Evolutionary conservation across 2,888 invertebrate species (phyloP).

Genomic region (Notodonta ziczac): DNA sequence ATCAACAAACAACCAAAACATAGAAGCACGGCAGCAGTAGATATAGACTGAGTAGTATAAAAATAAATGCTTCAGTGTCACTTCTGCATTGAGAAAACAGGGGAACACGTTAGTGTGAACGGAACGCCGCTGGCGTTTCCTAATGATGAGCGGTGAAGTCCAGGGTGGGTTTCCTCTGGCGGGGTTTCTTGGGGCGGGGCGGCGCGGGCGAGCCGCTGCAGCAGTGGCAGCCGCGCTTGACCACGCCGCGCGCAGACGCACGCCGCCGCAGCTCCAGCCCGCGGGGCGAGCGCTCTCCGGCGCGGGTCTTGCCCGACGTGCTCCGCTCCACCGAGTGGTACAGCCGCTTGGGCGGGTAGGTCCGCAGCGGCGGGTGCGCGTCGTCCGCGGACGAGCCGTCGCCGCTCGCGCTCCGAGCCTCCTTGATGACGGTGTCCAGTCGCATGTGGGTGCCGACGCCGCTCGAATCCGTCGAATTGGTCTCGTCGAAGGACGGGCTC

Average conservation of each 20-base stretch:
- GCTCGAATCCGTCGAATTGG: constrained; percentile 74
- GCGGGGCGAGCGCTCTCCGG: constrained; percentile 58
- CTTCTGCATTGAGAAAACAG: no score
- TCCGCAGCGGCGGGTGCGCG: constrained; percentile 66
- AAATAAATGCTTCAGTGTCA: no score
- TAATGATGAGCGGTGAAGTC: constrained; percentile 53
- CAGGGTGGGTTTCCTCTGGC: constrained; percentile 60
- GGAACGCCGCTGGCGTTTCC: no score
- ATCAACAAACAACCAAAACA: no score
- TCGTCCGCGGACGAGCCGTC: constrained; percentile 68
- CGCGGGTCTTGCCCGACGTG: constrained; percentile 67
- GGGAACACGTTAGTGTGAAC: no score
- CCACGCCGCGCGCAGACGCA: constrained; percentile 82
- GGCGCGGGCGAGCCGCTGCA: constrained; percentile 85
- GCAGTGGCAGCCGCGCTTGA: constrained; percentile 86
- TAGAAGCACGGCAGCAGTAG: no score
- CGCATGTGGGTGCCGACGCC: constrained; percentile 68
- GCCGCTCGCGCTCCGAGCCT: constrained; percentile 62
- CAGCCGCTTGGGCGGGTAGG: constrained; percentile 67
- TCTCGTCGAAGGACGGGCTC: constrained; percentile 71
- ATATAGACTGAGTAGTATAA: no score
- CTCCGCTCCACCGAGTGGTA: constrained; percentile 39
- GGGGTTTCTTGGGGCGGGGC: constrained; percentile 74
- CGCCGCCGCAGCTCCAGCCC: constrained; percentile 54
- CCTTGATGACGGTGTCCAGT: constrained; percentile 78